Conservation (phyloP, 53 echinoderm and acorn worm species). For the Patiria pectinifera region DNA sequence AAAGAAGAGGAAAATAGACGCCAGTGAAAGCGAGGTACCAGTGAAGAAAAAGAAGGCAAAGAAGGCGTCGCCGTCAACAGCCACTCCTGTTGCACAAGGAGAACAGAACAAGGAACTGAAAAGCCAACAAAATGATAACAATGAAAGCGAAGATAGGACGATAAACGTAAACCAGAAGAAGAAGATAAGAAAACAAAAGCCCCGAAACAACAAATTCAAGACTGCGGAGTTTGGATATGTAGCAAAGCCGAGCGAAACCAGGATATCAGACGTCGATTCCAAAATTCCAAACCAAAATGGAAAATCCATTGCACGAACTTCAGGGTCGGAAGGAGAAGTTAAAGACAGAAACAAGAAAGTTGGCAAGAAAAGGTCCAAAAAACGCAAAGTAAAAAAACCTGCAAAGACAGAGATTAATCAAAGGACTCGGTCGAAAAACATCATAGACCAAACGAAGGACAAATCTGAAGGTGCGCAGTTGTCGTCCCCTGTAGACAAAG, state of each 20-base stretch:
- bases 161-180: not conserved
- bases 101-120: constrained; percentile 26
- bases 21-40: constrained; percentile 24
- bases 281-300: not conserved
- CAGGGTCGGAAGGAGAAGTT: not conserved
- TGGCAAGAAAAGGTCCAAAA: constrained; percentile 34
- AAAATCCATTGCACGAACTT: not conserved
- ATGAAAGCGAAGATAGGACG: not conserved
- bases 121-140: constrained; percentile 7
- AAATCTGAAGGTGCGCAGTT: not conserved
- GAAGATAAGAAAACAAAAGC: constrained; percentile 85
- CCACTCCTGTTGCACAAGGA: not conserved
- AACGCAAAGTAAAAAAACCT: constrained; percentile 14
- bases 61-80: not conserved
- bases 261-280: not conserved
- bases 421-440: not conserved
- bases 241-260: not conserved
- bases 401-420: not conserved
- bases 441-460: not conserved
- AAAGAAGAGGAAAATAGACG: constrained; percentile 48
- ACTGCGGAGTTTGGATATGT: constrained; percentile 34
- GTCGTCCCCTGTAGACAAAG: not conserved
- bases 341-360: not conserved
- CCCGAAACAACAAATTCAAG: constrained; percentile 87
- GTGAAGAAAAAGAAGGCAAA: constrained; percentile 4